Conservation (phyloP, 2,113 vertebrate genomes). For the Ammodytes dubius region DNA sequence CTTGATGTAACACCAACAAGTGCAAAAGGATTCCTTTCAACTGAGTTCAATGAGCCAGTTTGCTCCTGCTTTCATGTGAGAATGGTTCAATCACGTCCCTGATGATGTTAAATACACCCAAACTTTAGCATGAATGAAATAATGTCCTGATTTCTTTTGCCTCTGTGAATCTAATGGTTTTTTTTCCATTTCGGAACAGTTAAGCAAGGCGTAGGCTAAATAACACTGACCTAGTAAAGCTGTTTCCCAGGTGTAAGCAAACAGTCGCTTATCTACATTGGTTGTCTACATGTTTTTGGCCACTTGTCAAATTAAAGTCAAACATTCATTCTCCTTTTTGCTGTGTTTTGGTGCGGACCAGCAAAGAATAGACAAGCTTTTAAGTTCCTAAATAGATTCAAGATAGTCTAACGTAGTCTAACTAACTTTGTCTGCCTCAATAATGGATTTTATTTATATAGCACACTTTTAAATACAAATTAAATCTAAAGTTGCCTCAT, state of each 20-base stretch:
- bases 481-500: too few relatives aligned
- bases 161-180: not conserved
- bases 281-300: not conserved
- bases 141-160: not conserved
- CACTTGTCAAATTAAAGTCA: not conserved
- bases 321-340: not conserved
- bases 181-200: not conserved
- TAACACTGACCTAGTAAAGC: not conserved
- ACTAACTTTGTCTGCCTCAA: too few relatives aligned
- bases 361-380: too few relatives aligned
- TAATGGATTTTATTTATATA: too few relatives aligned
- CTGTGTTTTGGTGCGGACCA: not conserved
- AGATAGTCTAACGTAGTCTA: too few relatives aligned
- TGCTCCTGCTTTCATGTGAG: not conserved
- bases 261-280: not conserved
- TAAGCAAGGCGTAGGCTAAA: not conserved
- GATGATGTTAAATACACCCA: not conserved
- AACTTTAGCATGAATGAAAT: not conserved
- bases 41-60: not conserved
- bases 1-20: constrained; percentile 1
- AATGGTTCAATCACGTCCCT: not conserved
- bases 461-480: too few relatives aligned
- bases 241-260: not conserved
- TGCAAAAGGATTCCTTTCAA: not conserved
- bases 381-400: too few relatives aligned